A percentile compares a stretch with the other conserved stretches of the same genome.
phyloP scores from a whole-genome alignment of 2,797 vertebrate species.

The Hafferia zeledoni region DNA sequence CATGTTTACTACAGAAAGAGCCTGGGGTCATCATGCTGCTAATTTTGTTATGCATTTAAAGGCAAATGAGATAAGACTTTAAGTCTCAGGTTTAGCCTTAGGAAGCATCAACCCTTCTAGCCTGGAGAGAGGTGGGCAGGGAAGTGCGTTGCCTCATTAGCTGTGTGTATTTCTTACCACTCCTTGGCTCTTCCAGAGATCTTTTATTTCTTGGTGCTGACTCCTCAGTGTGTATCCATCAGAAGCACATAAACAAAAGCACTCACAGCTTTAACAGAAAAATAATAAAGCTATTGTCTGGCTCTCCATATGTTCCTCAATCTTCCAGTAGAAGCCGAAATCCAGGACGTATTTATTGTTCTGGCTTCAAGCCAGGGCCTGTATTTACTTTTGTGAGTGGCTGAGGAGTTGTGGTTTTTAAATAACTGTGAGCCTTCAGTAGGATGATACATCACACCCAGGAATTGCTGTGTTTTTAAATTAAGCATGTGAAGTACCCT shows the following conservation, averaged over 20 bases:
- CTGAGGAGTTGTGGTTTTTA: slow-evolving; percentile 33
- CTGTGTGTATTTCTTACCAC: neutral
- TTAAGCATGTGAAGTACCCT: slow-evolving; percentile 20
- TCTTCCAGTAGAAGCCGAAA: slow-evolving; percentile 19
- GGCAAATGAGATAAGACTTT: neutral
- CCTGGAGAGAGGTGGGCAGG: neutral
- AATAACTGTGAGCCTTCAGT: slow-evolving; percentile 28
- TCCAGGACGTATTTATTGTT: slow-evolving; percentile 7
- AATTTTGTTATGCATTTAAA: neutral
- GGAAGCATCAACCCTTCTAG: neutral
- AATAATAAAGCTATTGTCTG: slow-evolving; percentile 28
- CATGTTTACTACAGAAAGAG: neutral
- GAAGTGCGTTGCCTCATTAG: neutral
- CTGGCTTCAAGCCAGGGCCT: slow-evolving; percentile 26
- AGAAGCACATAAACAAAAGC: neutral
- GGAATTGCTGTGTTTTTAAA: slow-evolving; percentile 40
- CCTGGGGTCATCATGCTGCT: neutral
- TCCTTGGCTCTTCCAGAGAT: neutral
- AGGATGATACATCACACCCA: slow-evolving; percentile 40
- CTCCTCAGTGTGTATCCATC: neutral
- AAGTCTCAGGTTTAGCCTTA: neutral
- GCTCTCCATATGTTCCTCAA: neutral
- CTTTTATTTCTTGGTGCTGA: neutral
- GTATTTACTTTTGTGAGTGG: slow-evolving; percentile 24
- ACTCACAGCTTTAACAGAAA: neutral